Evolutionary conservation across 2,113 vertebrate genomes (phyloP).

Genomic region (Sinocyclocheilus maitianheensis): DNA sequence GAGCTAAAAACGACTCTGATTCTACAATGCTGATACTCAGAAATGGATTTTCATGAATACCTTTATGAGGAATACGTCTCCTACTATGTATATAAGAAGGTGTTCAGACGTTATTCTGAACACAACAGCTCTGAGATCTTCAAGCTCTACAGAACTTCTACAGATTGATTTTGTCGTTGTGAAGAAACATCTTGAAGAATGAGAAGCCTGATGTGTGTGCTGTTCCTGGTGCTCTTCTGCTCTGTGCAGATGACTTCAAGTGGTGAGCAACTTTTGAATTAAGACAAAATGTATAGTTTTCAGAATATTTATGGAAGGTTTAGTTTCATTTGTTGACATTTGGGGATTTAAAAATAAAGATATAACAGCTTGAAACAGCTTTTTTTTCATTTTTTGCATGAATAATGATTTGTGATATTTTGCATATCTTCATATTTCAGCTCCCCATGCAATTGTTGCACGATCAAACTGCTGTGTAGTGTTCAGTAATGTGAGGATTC

Average conservation of each 20-base stretch:
- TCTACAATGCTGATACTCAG: background rate
- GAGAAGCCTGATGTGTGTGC: slow-evolving; percentile 25
- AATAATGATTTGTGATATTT: background rate
- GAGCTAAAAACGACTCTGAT: background rate
- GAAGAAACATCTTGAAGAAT: slow-evolving; percentile 23
- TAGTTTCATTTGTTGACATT: background rate
- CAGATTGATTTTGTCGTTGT: background rate
- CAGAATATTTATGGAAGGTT: background rate
- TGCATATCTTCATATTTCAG: background rate
- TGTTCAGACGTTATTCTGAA: background rate
- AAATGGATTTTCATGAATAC: background rate
- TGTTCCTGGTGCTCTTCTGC: slow-evolving; percentile 32
- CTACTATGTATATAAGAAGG: slow-evolving; percentile 4
- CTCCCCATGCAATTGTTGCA: fast-evolving
- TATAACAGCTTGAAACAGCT: no score
- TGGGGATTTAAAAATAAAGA: background rate
- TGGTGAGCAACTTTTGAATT: background rate
- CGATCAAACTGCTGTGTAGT: background rate
- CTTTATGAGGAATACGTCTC: background rate
- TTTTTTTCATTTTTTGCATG: background rate
- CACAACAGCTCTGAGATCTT: slow-evolving; percentile 8
- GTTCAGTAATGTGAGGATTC: background rate
- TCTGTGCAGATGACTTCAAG: slow-evolving; percentile 1
- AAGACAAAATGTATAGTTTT: background rate
- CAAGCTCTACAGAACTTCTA: background rate